phyloP scores from a whole-genome alignment of 2,888 invertebrate species.

The Leptinotarsa tumamoca region DNA sequence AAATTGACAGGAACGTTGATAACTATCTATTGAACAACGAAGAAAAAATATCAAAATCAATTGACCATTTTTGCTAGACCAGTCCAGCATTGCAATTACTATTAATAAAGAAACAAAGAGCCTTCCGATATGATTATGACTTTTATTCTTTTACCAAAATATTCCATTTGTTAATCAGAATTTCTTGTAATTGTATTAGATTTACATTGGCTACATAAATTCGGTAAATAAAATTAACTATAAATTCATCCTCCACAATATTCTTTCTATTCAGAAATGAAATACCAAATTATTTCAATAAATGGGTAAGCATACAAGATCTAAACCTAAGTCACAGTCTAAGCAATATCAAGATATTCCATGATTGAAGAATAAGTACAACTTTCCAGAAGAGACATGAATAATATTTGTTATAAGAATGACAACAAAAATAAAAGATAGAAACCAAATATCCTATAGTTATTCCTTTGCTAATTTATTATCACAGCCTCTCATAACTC shows the following conservation, averaged over 20 bases:
- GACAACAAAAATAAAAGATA: constrained; percentile 14
- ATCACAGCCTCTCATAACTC: constrained; percentile 59
- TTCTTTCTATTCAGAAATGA: too few species aligned
- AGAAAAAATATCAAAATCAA: neutral
- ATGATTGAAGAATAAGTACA: neutral
- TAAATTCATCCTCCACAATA: too few species aligned
- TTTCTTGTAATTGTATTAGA: neutral
- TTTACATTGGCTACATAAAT: neutral
- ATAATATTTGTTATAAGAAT: neutral
- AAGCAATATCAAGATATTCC: neutral
- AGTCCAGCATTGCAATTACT: neutral
- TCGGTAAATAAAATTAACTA: neutral
- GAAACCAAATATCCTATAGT: constrained; percentile 43
- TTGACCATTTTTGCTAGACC: neutral
- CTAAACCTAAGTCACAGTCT: neutral
- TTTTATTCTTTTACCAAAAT: neutral
- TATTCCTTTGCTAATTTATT: constrained; percentile 51
- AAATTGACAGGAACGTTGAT: neutral
- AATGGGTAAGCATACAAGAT: neutral
- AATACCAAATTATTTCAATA: neutral
- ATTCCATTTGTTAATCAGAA: neutral
- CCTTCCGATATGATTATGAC: neutral
- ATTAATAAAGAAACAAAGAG: neutral
- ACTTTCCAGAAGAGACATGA: neutral
- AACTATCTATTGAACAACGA: neutral